Evolutionary conservation across 2,797 vertebrate genomes (phyloP), one percentile per base, ranked within the genome.

Genomic region (Halcyon chelicuti): DNA sequence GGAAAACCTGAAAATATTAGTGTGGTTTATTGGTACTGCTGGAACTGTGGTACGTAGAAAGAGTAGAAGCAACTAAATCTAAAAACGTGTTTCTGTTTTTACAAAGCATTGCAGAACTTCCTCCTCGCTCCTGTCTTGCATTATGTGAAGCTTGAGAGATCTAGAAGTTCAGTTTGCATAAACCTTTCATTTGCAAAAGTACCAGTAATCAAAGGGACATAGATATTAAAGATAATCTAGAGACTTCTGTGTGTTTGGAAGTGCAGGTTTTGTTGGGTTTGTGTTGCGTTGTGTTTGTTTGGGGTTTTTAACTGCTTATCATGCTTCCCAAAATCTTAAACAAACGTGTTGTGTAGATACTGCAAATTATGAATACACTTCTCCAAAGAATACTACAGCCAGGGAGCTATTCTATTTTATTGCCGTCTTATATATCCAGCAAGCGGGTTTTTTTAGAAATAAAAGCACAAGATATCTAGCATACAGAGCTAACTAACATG

Each of bases 331-430:
- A 26, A 75, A 86, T 70, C 0, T 0, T 93, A 66, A 92, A 47
- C 58, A 62, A 58, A 63, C 1, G 2, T 39, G 29, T 70, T 18
- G 11, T 28, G 3, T 66, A 62, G 31, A 18, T 70, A 81, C 22
- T 86, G 67, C 60, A 76, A 52, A 70, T 76, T 79, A 76, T n/a
- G 33, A 70, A 75, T 40, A 66, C 28, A 70, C 1, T 78, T 94
- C 66, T 94, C 58, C 25, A 60, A 83, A 71, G 73, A 94, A 76
- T 73, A 76, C 39, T 79, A 4, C 0, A 3, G 76, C n/a, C 15
- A 55, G 46, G 39, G 73, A 94, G 54, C 62, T 90, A 11, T 86
- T 95, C 14, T 37, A 65, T 93, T 95, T 95, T 97, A 93, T 89
- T 88, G 54, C 72, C 88, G 29, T 71, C 44, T 91, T 90, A 55